Conservation (phyloP, 2,888 invertebrate species). For the Phyto melanocephala region DNA sequence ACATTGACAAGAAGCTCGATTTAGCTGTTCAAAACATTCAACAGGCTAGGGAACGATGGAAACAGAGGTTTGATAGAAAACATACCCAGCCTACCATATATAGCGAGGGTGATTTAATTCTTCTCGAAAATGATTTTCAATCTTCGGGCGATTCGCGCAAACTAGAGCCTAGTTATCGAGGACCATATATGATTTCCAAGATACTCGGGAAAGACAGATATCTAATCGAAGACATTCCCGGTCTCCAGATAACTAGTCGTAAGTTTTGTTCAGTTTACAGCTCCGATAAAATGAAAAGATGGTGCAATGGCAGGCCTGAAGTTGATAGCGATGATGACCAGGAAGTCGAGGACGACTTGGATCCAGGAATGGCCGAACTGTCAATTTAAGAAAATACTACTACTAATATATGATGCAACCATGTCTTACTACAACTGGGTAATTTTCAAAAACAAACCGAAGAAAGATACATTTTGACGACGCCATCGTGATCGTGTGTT, state of each 20-base stretch:
- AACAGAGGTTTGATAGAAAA: constrained; percentile 41
- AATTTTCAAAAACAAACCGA: too few relatives aligned
- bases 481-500: too few relatives aligned
- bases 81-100: constrained; percentile 24
- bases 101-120: constrained; percentile 29
- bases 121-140: constrained; percentile 46
- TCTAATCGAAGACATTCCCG: constrained; percentile 59
- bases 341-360: constrained; percentile 49
- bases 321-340: constrained; percentile 17
- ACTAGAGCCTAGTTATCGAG: constrained; percentile 56
- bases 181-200: constrained; percentile 50
- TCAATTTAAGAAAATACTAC: constrained; percentile 2
- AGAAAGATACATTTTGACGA: too few relatives aligned
- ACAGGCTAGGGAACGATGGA: constrained; percentile 41
- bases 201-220: constrained; percentile 61
- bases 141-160: constrained; percentile 61
- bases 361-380: constrained; percentile 42
- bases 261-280: constrained; percentile 50
- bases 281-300: constrained; percentile 59
- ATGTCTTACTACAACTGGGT: too few relatives aligned
- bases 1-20: neutral
- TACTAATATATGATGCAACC: too few relatives aligned
- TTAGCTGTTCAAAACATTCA: constrained; percentile 14
- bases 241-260: constrained; percentile 36
- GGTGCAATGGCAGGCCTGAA: constrained; percentile 30